Evolutionary conservation across 1,140 invertebrate species (phyloP).

Genomic region (Solen grandis): DNA sequence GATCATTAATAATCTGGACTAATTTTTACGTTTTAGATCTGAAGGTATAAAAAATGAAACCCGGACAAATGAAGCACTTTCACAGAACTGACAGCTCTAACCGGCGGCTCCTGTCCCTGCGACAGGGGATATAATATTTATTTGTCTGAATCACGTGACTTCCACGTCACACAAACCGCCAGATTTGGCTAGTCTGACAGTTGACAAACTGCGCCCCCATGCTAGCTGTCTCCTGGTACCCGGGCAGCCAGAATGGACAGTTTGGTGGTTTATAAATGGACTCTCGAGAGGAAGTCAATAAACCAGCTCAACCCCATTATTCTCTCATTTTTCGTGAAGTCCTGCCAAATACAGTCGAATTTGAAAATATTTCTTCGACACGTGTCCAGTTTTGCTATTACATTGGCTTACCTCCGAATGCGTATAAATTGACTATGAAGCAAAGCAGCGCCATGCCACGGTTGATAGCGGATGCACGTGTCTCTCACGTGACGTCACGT

Average conservation of each 20-base stretch:
- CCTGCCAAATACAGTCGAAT: slow-evolving; percentile 1
- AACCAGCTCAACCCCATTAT: slow-evolving; percentile 31
- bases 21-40: too few species aligned
- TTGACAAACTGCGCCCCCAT: neutral
- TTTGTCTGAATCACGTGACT: too few species aligned
- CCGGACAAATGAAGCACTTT: too few species aligned
- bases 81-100: too few species aligned
- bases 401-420: neutral
- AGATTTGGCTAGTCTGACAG: neutral
- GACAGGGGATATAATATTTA: too few species aligned
- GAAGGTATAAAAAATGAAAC: too few species aligned
- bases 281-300: neutral
- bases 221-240: neutral
- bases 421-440: slow-evolving; percentile 17
- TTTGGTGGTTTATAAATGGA: slow-evolving; percentile 28
- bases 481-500: slow-evolving; percentile 40
- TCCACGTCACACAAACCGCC: too few species aligned
- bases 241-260: neutral
- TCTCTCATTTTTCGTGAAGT: slow-evolving; percentile 31
- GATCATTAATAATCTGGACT: too few species aligned
- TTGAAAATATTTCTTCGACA: slow-evolving; percentile 17
- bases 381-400: slow-evolving; percentile 42
- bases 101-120: too few species aligned
- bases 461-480: slow-evolving; percentile 32
- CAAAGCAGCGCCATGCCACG: slow-evolving; percentile 27